Evolutionary conservation across 2,797 vertebrate species (phyloP).

Genomic region (Chanos chanos): DNA sequence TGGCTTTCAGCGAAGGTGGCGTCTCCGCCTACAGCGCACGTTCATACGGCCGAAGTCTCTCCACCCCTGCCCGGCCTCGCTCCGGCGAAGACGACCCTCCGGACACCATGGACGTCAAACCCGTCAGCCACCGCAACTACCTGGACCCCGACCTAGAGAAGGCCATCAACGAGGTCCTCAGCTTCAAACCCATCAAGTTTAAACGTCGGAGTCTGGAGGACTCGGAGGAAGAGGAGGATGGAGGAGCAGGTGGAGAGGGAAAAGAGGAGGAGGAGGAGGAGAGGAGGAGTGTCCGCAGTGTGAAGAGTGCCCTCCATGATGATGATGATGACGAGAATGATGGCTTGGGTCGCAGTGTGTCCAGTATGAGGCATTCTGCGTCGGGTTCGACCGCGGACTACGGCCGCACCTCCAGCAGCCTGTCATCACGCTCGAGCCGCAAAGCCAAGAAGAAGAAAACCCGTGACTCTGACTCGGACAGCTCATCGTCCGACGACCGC

Average conservation of each 20-base stretch:
- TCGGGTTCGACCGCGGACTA: conserved; percentile 78
- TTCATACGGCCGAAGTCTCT: conserved; percentile 79
- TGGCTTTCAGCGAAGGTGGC: conserved; percentile 67
- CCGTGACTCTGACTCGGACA: conserved; percentile 63
- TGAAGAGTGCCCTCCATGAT: conserved; percentile 32
- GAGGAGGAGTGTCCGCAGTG: conserved; percentile 61
- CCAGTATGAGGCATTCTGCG: conserved; percentile 75
- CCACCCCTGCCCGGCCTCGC: conserved; percentile 76
- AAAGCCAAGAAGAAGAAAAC: conserved; percentile 62
- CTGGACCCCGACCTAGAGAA: conserved; percentile 93
- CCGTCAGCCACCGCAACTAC: conserved; percentile 80
- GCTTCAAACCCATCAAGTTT: conserved; percentile 85
- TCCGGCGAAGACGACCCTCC: conserved; percentile 59
- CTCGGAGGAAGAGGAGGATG: conserved; percentile 75
- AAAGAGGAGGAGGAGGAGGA: conserved; percentile 59
- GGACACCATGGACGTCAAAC: conserved; percentile 60
- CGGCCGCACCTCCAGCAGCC: conserved; percentile 61
- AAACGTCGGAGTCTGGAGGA: conserved; percentile 84
- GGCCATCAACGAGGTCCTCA: conserved; percentile 93
- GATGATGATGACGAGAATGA: conserved; percentile 56
- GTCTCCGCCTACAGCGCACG: conserved; percentile 79
- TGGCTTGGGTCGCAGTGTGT: conserved; percentile 51
- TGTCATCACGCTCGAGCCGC: conserved; percentile 59
- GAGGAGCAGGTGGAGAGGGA: conserved; percentile 55
- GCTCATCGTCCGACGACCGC: conserved; percentile 70